Percentiles rank a stretch among this genome's conserved stretches.
phyloP scores from a whole-genome alignment of 2,888 invertebrate species.

The Corythucha ciliata region DNA sequence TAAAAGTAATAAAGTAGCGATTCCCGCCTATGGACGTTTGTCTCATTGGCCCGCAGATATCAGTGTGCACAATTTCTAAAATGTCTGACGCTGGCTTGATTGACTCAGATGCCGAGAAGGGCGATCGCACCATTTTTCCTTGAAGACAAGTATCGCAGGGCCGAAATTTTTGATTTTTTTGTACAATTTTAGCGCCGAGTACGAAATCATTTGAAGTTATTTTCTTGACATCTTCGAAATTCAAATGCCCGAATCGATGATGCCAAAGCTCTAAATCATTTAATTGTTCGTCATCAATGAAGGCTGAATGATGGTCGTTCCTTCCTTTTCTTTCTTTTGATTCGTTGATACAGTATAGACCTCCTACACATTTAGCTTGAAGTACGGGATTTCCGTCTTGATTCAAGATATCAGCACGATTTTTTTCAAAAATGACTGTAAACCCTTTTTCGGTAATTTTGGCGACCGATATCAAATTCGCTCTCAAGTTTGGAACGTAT shows the following conservation, averaged over 20 bases:
- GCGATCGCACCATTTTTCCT: slow-evolving; percentile 8
- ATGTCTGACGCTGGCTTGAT: not conserved
- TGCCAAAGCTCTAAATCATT: slow-evolving; percentile 1
- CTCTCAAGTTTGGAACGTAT: slow-evolving; percentile 1
- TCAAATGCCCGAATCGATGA: slow-evolving; percentile 11
- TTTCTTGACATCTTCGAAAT: slow-evolving; percentile 8
- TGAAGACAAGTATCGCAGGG: not conserved
- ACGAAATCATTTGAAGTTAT: not conserved
- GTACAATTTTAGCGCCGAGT: slow-evolving; percentile 1
- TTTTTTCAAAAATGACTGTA: not conserved
- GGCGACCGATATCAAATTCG: not conserved
- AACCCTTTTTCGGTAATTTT: slow-evolving; percentile 2
- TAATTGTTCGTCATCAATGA: not conserved
- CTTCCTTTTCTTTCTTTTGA: not conserved
- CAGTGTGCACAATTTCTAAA: slow-evolving; percentile 5
- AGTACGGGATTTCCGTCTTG: too few species aligned
- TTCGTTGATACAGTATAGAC: not conserved
- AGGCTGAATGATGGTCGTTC: not conserved
- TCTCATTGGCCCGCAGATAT: not conserved
- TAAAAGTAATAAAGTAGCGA: slow-evolving; percentile 11
- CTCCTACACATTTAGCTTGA: too few species aligned
- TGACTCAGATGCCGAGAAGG: not conserved
- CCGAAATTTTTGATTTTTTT: not conserved
- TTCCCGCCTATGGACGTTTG: not conserved
- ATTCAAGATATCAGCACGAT: not conserved